These are phyloP conservation scores for Vipera ursinii DNA, from an alignment of 2,797 vertebrate species.

Conservation along the genomic window DNA sequence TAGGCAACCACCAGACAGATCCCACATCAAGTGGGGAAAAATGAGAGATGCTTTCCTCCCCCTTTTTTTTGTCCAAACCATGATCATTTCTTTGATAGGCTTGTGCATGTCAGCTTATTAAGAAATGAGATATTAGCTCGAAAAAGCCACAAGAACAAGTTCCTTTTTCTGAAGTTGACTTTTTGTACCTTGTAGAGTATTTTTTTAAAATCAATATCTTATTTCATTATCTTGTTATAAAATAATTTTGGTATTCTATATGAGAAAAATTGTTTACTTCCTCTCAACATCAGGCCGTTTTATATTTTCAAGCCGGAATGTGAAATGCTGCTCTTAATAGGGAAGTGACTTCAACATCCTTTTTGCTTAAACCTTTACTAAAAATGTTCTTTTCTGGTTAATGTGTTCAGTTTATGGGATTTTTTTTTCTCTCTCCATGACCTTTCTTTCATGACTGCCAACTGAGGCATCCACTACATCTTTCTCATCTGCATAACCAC, in stretches of 20 bases:
- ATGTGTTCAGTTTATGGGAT: conserved; percentile 64
- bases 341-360: conserved; percentile 60
- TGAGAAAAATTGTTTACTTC: neutral
- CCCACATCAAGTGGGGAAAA: neutral
- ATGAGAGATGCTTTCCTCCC: no score
- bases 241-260: conserved; percentile 41
- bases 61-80: neutral
- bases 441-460: conserved; percentile 63
- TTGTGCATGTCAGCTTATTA: neutral
- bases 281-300: conserved; percentile 22
- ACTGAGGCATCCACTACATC: conserved; percentile 58
- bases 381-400: conserved; percentile 59
- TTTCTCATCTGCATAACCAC: conserved; percentile 58
- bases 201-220: conserved; percentile 29
- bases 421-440: conserved; percentile 47
- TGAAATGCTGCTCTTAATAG: conserved; percentile 63
- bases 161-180: neutral
- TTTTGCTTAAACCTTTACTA: conserved; percentile 60
- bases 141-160: neutral
- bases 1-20: neutral
- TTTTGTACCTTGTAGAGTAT: neutral
- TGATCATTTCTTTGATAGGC: neutral
- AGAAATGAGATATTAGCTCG: neutral
- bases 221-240: conserved; percentile 54
- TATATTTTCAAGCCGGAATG: conserved; percentile 63